These are phyloP conservation scores for Oncorhynchus clarkii DNA, from an alignment of 2,113 vertebrate species.

Conservation along the genomic window DNA sequence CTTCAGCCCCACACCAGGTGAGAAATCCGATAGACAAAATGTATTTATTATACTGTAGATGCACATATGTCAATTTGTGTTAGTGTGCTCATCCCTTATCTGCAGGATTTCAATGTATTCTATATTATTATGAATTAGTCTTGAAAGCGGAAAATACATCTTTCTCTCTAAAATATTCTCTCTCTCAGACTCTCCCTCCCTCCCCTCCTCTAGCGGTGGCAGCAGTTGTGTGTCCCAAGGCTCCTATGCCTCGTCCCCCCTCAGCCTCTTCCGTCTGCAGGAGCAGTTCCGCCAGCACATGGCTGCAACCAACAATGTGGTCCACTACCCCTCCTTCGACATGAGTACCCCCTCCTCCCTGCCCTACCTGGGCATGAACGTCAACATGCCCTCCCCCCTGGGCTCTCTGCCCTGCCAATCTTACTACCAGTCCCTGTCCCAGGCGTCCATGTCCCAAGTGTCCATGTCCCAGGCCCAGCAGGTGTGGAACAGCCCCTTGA, in stretches of 20 bases:
- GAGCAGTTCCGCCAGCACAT: constrained; percentile 99
- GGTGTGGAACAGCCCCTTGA: constrained; percentile 90
- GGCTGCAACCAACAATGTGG: constrained; percentile 96
- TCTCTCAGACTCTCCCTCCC: constrained; percentile 80
- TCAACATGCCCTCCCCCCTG: constrained; percentile 88
- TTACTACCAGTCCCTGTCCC: constrained; percentile 94
- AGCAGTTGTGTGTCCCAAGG: constrained; percentile 78
- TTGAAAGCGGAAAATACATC: too few relatives aligned
- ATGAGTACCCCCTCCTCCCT: constrained; percentile 86
- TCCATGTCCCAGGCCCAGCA: constrained; percentile 93
- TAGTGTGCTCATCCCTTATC: too few relatives aligned
- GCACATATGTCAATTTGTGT: too few relatives aligned
- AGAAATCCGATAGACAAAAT: constrained; percentile 23
- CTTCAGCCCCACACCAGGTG: constrained; percentile 90
- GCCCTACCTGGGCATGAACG: constrained; percentile 93
- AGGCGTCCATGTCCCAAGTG: constrained; percentile 59
- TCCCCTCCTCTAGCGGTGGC: constrained; percentile 77
- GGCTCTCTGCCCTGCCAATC: constrained; percentile 94
- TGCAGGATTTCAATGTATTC: too few relatives aligned
- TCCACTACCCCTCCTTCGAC: constrained; percentile 96
- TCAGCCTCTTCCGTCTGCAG: constrained; percentile 97
- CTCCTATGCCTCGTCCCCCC: constrained; percentile 94
- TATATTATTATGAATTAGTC: too few relatives aligned
- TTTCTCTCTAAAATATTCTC: too few relatives aligned
- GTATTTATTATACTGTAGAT: too few relatives aligned